Conservation (phyloP, 30 jellyfish, hydroid and myxozoan genomes). For the Hydra vulgaris region DNA sequence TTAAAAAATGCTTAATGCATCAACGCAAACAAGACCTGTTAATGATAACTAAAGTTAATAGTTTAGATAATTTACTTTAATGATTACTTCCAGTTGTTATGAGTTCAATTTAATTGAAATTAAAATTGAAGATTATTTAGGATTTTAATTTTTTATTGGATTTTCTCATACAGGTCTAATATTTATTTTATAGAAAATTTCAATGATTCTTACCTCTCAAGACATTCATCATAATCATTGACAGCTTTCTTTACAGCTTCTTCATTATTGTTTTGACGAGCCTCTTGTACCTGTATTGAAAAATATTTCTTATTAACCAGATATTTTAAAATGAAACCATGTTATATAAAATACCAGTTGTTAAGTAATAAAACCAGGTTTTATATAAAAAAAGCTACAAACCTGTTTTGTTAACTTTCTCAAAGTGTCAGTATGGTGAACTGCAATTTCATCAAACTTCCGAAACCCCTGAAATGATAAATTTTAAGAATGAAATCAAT, state of each 20-base stretch:
- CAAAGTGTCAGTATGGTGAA: slow-evolving; percentile 69
- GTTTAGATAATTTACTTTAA: too few species aligned
- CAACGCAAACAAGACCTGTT: too few species aligned
- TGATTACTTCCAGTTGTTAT: too few species aligned
- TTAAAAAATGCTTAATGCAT: too few species aligned
- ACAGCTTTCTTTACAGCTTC: slow-evolving; percentile 86
- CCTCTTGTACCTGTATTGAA: slow-evolving; percentile 52
- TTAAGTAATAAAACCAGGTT: background rate
- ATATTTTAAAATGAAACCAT: background rate
- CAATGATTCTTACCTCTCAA: slow-evolving; percentile 41
- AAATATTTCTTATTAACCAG: background rate
- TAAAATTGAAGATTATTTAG: too few species aligned
- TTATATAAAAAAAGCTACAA: too few species aligned
- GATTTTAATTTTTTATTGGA: too few species aligned
- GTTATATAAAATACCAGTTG: too few species aligned
- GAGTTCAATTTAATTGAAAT: too few species aligned
- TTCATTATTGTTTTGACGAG: slow-evolving; percentile 82
- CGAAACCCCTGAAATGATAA: slow-evolving; percentile 57
- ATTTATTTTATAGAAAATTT: too few species aligned
- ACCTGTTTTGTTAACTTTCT: slow-evolving; percentile 90
- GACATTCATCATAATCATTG: slow-evolving; percentile 85
- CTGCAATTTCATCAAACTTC: slow-evolving; percentile 92
- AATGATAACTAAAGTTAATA: too few species aligned
- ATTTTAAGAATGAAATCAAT: background rate
- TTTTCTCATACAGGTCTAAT: too few species aligned